A percentile compares a stretch with the other conserved stretches of the same genome.
phyloP scores from a whole-genome alignment of 2,113 vertebrate genomes.

The Rhinopithecus roxellana region DNA sequence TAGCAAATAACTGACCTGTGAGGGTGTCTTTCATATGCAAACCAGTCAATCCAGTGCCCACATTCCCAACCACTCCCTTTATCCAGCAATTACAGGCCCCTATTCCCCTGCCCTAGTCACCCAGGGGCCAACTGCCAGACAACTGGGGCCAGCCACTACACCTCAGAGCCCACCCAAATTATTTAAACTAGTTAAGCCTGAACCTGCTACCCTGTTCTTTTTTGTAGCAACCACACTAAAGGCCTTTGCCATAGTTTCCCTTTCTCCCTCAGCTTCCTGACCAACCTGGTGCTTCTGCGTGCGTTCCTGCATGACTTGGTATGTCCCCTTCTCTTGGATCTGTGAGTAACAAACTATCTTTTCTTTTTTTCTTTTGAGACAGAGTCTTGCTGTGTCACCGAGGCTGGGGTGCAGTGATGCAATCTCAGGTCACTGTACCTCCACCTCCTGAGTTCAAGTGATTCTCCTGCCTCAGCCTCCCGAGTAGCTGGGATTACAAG shows the following conservation, averaged over 20 bases:
- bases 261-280: not conserved
- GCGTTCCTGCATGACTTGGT: fast-evolving
- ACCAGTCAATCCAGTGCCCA: not conserved
- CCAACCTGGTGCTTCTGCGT: fast-evolving
- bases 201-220: not conserved
- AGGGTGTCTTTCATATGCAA: not conserved
- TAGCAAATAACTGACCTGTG: not conserved
- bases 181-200: not conserved
- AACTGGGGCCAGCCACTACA: not conserved
- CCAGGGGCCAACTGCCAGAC: not conserved
- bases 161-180: not conserved
- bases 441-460: too few relatives aligned
- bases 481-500: too few relatives aligned
- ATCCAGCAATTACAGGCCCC: not conserved
- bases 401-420: too few relatives aligned
- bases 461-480: too few relatives aligned
- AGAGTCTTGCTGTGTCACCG: too few relatives aligned
- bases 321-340: not conserved
- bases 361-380: too few relatives aligned
- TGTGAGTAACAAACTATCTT: too few relatives aligned
- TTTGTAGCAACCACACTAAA: not conserved
- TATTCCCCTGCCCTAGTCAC: not conserved
- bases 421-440: too few relatives aligned
- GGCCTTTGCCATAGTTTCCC: not conserved
- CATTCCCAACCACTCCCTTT: not conserved